Evolutionary conservation across 2,113 vertebrate species (phyloP).

Genomic region (Zosterops borbonicus): DNA sequence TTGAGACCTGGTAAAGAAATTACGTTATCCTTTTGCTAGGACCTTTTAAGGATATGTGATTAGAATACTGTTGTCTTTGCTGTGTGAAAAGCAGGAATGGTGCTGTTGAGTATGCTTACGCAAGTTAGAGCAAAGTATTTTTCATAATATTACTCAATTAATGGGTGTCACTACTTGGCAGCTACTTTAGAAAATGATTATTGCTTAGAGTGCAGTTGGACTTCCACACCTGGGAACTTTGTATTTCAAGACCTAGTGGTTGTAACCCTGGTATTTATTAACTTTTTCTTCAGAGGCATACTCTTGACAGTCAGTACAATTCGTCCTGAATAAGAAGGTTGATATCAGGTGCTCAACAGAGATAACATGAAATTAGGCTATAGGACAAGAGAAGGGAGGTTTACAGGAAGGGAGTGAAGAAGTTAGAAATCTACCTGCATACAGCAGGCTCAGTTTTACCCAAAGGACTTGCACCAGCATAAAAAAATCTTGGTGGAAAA

Average conservation of each 20-base stretch:
- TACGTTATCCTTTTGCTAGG: not conserved
- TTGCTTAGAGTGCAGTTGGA: rapidly evolving
- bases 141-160: not conserved
- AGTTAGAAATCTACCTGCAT: not conserved
- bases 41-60: not conserved
- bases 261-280: not conserved
- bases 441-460: not conserved
- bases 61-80: not conserved
- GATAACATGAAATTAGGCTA: not conserved
- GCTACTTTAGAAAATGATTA: not conserved
- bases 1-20: conserved; percentile 86
- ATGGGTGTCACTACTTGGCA: not conserved
- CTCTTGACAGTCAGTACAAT: not conserved
- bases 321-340: not conserved
- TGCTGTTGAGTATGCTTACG: not conserved
- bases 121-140: not conserved
- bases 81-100: not conserved
- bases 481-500: not conserved
- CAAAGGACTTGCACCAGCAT: not conserved
- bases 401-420: not conserved
- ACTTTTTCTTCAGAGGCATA: not conserved
- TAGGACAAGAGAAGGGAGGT: not conserved
- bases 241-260: not conserved
- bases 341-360: not conserved
- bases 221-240: not conserved